Conservation (phyloP, 2,797 vertebrate genomes). For the Ambastaia sidthimunki region DNA sequence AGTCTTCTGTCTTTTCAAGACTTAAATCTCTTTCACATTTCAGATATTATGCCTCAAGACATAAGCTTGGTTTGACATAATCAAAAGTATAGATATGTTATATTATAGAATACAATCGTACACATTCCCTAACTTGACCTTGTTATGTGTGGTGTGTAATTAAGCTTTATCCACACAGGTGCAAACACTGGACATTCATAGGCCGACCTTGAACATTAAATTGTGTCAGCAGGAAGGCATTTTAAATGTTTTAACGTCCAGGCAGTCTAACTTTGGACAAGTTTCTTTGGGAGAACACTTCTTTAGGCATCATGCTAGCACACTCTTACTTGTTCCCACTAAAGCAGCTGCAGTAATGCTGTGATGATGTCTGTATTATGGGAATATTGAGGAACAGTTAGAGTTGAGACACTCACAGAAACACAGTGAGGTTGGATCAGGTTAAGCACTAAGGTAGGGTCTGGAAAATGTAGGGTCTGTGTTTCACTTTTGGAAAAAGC, state of each 20-base stretch:
- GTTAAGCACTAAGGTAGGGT: too few species aligned
- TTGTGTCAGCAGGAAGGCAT: conserved; percentile 43
- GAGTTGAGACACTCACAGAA: conserved; percentile 5
- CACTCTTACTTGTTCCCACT: conserved; percentile 5
- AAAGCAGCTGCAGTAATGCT: conserved; percentile 4
- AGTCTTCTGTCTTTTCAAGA: too few species aligned
- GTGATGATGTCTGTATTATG: conserved; percentile 21
- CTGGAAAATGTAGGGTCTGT: too few species aligned
- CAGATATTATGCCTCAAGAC: too few species aligned
- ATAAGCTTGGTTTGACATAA: too few species aligned
- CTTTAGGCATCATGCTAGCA: conserved; percentile 42
- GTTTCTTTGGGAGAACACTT: conserved; percentile 39
- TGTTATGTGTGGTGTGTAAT: conserved; percentile 3
- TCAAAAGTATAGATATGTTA: too few species aligned
- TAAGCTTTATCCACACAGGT: conserved; percentile 41
- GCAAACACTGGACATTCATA: conserved; percentile 42
- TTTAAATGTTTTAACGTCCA: conserved; percentile 71
- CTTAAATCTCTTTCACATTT: too few species aligned
- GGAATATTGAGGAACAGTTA: conserved; percentile 37
- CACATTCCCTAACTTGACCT: not conserved
- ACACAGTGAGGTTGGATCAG: too few species aligned
- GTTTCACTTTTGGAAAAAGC: too few species aligned
- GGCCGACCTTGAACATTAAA: conserved; percentile 31
- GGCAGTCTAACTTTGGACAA: conserved; percentile 46
- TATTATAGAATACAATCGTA: not conserved